Base-by-base conservation (phyloP, 1,140 invertebrate species). In the Leguminivora glycinivorella region DNA sequence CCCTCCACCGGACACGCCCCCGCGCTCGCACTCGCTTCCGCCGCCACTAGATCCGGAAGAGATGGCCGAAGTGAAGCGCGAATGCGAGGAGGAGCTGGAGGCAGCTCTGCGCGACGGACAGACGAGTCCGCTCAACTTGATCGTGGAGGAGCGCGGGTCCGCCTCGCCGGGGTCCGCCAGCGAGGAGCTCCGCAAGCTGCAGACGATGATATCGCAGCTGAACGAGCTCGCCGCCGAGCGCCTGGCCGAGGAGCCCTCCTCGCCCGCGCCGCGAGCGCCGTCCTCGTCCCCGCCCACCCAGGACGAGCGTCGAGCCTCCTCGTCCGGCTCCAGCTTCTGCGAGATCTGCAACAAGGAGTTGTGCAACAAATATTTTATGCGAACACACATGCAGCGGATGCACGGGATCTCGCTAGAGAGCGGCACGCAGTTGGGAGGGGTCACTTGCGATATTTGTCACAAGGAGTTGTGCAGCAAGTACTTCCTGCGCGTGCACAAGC, bases 361-460 rank as follows among this genome's bases (percentile, higher is more conserved):
- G 34, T 99, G 99, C 92, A 99, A 99, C 92, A 99, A 99, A 89
- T 99, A 99, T 84, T 99, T 99, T 87, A 98, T 99, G 95, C 98
- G 99, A 86, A 99, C 98, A 0, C 99, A 99, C 92, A 99, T 99
- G 97, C 96, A 99, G 79, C 96, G 99, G 87, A 99, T 99, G 96
- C 99, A 99, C 88, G 98, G 98, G 14, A 98, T 99, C 70, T 97
- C 98, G 83, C 96, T 99, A 47, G 97, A 98, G 88, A 97, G 96
- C 81, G 96, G 96, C 0, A 96, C 96, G 0, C 97, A 97, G 84
- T 95, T 98, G 14, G 97, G 97, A 5, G 97, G 97, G 3, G 97
- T 98, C 0, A 96, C 97, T 6, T 99, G 98, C 92, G 98, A 99
- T 86, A 97, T 99, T 71, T 99, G 98, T 85, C 97, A 98, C 87